Evolutionary conservation across 2,113 vertebrate genomes (phyloP).

Genomic region (Sceloporus tristichus): DNA sequence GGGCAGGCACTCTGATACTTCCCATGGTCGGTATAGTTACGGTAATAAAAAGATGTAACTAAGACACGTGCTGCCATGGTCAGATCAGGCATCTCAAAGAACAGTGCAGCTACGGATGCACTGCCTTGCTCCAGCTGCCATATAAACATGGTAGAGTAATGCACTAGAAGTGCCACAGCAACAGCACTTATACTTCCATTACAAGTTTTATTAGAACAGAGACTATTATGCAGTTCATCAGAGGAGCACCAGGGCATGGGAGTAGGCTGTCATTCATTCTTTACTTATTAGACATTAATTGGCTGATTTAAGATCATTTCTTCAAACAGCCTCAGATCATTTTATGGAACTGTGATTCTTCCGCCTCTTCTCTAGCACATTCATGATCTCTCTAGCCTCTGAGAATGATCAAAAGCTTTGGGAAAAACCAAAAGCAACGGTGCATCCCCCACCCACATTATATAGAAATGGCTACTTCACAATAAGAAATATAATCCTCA

Average conservation of each 20-base stretch:
- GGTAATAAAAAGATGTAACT: no score
- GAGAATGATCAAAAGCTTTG: conserved; percentile 53
- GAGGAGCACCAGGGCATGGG: background rate
- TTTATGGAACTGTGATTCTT: conserved; percentile 17
- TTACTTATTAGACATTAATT: conserved; percentile 30
- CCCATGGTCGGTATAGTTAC: no score
- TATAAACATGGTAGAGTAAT: background rate
- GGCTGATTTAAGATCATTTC: conserved; percentile 9
- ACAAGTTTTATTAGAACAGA: background rate
- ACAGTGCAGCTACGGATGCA: no score
- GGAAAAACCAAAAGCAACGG: conserved; percentile 41
- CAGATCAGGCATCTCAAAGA: no score
- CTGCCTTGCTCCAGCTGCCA: no score
- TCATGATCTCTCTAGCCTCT: conserved; percentile 36
- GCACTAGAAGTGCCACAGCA: background rate
- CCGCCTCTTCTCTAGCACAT: background rate
- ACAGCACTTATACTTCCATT: background rate
- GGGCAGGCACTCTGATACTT: no score
- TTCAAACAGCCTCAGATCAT: conserved; percentile 10
- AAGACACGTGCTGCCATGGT: no score
- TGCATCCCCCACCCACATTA: conserved; percentile 32
- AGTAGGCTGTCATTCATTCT: conserved; percentile 11
- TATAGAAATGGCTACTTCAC: conserved; percentile 29
- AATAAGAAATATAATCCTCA: conserved; percentile 37
- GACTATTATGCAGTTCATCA: background rate